These are phyloP conservation scores for Papilio dardanus DNA, from an alignment of 1,140 invertebrate species.

Conservation along the genomic window DNA sequence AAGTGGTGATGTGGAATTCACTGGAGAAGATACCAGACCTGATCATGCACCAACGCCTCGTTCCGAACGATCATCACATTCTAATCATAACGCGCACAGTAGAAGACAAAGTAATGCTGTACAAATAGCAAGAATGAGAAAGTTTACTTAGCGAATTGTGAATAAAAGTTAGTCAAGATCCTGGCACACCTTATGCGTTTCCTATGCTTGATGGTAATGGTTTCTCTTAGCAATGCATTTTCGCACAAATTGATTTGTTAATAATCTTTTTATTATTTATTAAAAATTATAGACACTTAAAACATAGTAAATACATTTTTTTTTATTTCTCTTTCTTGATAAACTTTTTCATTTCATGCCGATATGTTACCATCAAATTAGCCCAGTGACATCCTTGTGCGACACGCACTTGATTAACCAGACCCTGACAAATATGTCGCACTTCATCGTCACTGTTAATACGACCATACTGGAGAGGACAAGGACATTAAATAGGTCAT, in stretches of 20 bases:
- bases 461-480: conserved; percentile 51
- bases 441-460: conserved; percentile 43
- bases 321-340: background rate
- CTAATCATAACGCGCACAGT: conserved; percentile 66
- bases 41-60: conserved; percentile 59
- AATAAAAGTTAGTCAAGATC: background rate
- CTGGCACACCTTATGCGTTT: background rate
- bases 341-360: background rate
- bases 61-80: conserved; percentile 68
- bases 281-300: too few relatives aligned
- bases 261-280: background rate
- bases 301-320: too few relatives aligned
- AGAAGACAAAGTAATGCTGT: conserved; percentile 69
- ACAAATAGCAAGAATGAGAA: conserved; percentile 68
- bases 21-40: conserved; percentile 49
- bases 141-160: conserved; percentile 52
- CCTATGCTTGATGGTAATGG: too few relatives aligned
- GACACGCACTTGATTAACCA: conserved; percentile 6
- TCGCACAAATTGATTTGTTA: background rate
- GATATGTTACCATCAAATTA: conserved; percentile 8
- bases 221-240: too few relatives aligned
- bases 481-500: too few relatives aligned
- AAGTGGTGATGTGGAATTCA: conserved; percentile 53
- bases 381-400: background rate
- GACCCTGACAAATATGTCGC: conserved; percentile 44